Percentiles rank a stretch among this genome's conserved stretches.
Conservation (phyloP, 1,140 invertebrate genomes). For the Brachionus sp. region DNA sequence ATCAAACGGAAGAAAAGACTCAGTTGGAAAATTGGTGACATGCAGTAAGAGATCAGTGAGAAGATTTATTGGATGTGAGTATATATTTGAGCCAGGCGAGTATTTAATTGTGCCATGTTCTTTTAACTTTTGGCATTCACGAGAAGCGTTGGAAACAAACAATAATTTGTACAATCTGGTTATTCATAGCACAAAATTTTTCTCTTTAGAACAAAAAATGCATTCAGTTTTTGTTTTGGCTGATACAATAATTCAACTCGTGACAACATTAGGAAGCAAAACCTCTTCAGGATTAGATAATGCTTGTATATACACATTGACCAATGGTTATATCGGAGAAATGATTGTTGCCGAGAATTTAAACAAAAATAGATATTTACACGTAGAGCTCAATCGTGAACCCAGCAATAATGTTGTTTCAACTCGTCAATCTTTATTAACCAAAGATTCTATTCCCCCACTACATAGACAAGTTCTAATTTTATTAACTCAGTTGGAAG, state of each 20-base stretch:
- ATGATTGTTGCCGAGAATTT: constrained; percentile 40
- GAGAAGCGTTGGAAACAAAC: neutral
- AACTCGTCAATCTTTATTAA: constrained; percentile 15
- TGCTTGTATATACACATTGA: constrained; percentile 42
- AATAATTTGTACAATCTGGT: constrained; percentile 40
- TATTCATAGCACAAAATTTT: constrained; percentile 42
- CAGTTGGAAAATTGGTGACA: constrained; percentile 16
- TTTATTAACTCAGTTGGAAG: constrained; percentile 41
- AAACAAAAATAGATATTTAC: constrained; percentile 15
- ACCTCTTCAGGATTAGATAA: constrained; percentile 33
- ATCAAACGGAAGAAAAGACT: constrained; percentile 32
- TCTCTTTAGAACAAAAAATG: constrained; percentile 44
- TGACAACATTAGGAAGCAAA: neutral
- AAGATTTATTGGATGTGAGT: constrained; percentile 18
- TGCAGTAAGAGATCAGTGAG: constrained; percentile 14
- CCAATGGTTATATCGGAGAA: constrained; percentile 20
- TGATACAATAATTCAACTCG: constrained; percentile 28
- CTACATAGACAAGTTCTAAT: constrained; percentile 39
- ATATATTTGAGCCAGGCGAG: constrained; percentile 42
- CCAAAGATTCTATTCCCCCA: constrained; percentile 43
- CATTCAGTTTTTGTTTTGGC: constrained; percentile 19
- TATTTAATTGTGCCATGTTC: constrained; percentile 41
- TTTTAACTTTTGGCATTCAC: constrained; percentile 16
- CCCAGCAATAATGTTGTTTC: constrained; percentile 31
- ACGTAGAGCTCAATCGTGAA: constrained; percentile 37